Percentiles rank a stretch among this genome's conserved stretches.
Evolutionary conservation across 2,797 vertebrate genomes (phyloP).

Genomic region (Cuculus canorus): DNA sequence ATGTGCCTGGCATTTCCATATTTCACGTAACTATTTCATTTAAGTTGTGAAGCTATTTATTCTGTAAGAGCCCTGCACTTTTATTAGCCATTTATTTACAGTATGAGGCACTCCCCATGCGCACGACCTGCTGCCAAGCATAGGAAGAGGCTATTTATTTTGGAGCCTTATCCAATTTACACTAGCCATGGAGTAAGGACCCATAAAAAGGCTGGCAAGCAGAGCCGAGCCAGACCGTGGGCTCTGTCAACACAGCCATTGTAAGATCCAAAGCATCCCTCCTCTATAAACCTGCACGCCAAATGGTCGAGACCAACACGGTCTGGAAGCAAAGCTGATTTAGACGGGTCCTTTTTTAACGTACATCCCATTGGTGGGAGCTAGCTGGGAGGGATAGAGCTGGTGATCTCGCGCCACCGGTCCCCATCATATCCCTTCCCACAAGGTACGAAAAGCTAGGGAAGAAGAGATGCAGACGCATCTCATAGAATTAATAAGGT

Average conservation of each 20-base stretch:
- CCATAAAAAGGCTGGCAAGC: neutral
- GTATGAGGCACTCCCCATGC: neutral
- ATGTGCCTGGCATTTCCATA: neutral
- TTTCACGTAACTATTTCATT: neutral
- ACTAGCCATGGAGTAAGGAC: neutral
- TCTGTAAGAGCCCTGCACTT: neutral
- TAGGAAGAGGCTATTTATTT: neutral
- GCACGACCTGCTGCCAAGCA: neutral
- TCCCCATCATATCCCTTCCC: neutral
- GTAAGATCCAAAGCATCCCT: neutral
- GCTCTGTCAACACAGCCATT: neutral
- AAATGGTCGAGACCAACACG: neutral
- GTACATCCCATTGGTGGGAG: accelerated
- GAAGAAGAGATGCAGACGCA: neutral
- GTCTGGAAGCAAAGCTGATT: neutral
- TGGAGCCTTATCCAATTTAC: neutral
- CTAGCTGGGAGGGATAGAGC: neutral
- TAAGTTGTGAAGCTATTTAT: neutral
- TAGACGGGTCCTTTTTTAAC: neutral
- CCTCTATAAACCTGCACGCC: neutral
- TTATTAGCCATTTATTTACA: neutral
- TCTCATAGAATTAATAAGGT: neutral
- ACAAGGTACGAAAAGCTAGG: neutral
- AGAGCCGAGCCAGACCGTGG: neutral
- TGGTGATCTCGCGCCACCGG: accelerated